These are phyloP conservation scores for Acanthurus lineatus DNA, from an alignment of 2,797 vertebrate species.

Conservation along the genomic window DNA sequence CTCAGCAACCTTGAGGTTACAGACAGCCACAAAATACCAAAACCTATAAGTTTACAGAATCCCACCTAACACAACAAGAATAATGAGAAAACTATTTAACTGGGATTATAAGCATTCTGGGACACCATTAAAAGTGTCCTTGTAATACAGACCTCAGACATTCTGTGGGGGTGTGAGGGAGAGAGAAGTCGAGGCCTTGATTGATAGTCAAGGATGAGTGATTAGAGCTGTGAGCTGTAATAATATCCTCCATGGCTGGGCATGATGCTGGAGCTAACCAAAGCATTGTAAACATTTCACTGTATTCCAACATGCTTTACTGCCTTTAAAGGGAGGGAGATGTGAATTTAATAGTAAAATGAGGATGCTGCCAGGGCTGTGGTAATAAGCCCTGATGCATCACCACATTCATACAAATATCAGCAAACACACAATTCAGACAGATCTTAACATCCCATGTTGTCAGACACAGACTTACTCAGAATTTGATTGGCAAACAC, in stretches of 20 bases:
- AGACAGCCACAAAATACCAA: slow-evolving; percentile 55
- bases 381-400: slow-evolving; percentile 61
- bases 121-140: slow-evolving; percentile 75
- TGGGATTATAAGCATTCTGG: slow-evolving; percentile 62
- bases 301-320: slow-evolving; percentile 74
- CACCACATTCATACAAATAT: slow-evolving; percentile 45
- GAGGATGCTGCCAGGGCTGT: slow-evolving; percentile 62
- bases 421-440: slow-evolving; percentile 35
- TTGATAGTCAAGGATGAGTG: slow-evolving; percentile 77
- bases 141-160: slow-evolving; percentile 57
- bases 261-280: slow-evolving; percentile 62
- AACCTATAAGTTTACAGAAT: slow-evolving; percentile 62
- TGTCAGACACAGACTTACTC: background rate
- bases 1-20: slow-evolving; percentile 58
- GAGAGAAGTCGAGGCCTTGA: slow-evolving; percentile 51
- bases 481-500: background rate
- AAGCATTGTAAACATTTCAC: slow-evolving; percentile 79
- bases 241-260: slow-evolving; percentile 62
- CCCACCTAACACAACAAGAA: slow-evolving; percentile 47
- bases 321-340: slow-evolving; percentile 66
- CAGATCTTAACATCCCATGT: slow-evolving; percentile 22
- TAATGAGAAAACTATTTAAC: slow-evolving; percentile 72
- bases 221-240: slow-evolving; percentile 67
- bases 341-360: slow-evolving; percentile 76
- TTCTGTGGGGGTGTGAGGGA: slow-evolving; percentile 44